phyloP scores from a whole-genome alignment of 2,888 invertebrate species.

The Diloba caeruleocephala region DNA sequence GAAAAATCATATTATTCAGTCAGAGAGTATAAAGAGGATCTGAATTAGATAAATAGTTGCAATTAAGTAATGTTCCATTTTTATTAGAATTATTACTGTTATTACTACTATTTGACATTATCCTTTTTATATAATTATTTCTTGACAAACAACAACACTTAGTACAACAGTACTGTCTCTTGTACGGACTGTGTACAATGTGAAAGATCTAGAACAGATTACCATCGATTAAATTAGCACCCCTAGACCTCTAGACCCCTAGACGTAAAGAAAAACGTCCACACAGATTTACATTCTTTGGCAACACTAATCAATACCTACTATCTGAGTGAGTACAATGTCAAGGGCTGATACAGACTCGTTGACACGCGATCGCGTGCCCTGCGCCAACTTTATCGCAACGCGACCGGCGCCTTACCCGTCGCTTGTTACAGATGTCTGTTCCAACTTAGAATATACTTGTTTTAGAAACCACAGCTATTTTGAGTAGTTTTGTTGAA shows the following conservation, averaged over 20 bases:
- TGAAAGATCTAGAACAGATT: no score
- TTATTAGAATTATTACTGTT: no score
- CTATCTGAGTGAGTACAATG: conserved; percentile 46
- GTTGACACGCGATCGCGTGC: conserved; percentile 57
- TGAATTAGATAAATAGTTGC: no score
- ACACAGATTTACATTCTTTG: conserved; percentile 40
- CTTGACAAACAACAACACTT: no score
- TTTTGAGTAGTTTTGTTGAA: conserved; percentile 7
- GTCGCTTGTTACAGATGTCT: conserved; percentile 22
- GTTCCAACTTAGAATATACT: conserved; percentile 41
- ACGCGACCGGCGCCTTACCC: conserved; percentile 26
- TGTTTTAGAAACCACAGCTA: conserved; percentile 25
- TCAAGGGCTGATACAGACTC: conserved; percentile 42
- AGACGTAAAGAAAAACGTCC: conserved; percentile 21
- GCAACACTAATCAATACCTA: conserved; percentile 45
- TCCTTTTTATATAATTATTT: no score
- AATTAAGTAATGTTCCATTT: no score
- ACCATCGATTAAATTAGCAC: not conserved
- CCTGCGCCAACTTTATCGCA: conserved; percentile 42
- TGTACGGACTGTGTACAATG: no score
- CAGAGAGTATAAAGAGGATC: no score
- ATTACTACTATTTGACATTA: no score
- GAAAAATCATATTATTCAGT: no score
- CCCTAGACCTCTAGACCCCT: conserved; percentile 23
- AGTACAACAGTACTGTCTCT: no score